Conservation (phyloP, 2,888 invertebrate species). For the Stenurella melanura region DNA sequence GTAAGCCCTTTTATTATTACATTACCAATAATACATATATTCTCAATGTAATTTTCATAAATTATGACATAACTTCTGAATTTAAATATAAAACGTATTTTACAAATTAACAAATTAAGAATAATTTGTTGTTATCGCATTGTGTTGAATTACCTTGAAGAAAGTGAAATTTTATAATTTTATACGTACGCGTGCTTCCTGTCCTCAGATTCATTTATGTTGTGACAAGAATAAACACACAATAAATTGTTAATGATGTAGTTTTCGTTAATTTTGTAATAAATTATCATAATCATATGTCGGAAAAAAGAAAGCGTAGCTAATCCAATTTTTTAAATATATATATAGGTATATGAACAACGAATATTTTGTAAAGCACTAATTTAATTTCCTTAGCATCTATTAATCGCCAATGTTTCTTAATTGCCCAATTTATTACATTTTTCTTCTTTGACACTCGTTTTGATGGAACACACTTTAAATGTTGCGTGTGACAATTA, state of each 20-base stretch:
- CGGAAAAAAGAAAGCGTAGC: not conserved
- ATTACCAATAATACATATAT: too few species aligned
- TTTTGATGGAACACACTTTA: too few species aligned
- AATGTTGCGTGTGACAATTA: too few species aligned
- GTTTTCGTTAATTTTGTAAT: slow-evolving; percentile 5
- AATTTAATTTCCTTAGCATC: not conserved
- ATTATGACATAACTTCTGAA: not conserved
- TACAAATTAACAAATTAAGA: not conserved
- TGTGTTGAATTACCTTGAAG: slow-evolving; percentile 7
- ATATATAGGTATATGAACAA: not conserved
- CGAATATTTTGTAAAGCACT: not conserved
- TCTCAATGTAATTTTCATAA: not conserved
- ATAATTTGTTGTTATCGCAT: not conserved
- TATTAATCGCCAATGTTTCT: too few species aligned
- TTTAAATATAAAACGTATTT: not conserved
- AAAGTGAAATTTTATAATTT: slow-evolving; percentile 29
- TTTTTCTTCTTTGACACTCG: too few species aligned
- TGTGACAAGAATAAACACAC: slow-evolving; percentile 4
- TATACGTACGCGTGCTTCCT: slow-evolving; percentile 20
- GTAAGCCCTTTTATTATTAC: too few species aligned
- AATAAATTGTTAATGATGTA: not conserved
- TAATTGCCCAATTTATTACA: too few species aligned
- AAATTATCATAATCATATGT: not conserved
- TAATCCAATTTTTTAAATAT: not conserved
- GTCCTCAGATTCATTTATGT: slow-evolving; percentile 3